Evolutionary conservation across 2,888 invertebrate species (phyloP), one percentile per base, ranked within the genome.

Genomic region (Osmoderma eremita): DNA sequence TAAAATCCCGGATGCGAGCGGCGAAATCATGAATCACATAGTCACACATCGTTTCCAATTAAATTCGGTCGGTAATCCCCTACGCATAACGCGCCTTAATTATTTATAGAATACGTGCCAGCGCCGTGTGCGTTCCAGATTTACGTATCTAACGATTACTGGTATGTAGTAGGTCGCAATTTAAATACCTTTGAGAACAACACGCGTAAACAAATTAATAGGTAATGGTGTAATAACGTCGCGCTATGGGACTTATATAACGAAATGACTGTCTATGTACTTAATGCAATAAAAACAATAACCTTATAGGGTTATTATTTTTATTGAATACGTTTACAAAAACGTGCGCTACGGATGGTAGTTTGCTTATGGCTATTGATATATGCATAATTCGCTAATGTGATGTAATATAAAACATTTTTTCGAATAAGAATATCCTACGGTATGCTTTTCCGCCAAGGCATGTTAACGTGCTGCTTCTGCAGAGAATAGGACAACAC

Each of bases 41-140:
- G 56, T 30, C 30, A 30, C 30, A 30, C 41, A 42, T 41, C 42
- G 41, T 56, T 56, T 42, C 13, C 22, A 56, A 56, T 56, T 56
- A 56, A 56, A 42, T 56, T 56, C 22, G 41, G 20, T 22, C 22
- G 18, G 42, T 56, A 56, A 56, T 56, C 56, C 41, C 45, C 45
- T 17, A 13, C 56, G 22, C 18, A 41, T 20, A 53, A 15, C 17
- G 18, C 56, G 41, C 56, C 56, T 56, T 56, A 56, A 56, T 42
- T 42, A 56, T 42, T 17, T 13, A 56, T 41, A 22, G 56, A n/a
- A 22, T 42, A 22, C 15, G n/a, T 13, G 18, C 24, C 17, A 30
- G 24, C 51, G 36, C 2, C n/a, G 56, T 56, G 42, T 20, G 42
- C 12, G 42, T 56, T 22, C 42, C n/a, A 30, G 41, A 56, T 56